These are phyloP conservation scores for Adineta ricciae DNA, from an alignment of 2,888 invertebrate species.

Conservation along the genomic window DNA sequence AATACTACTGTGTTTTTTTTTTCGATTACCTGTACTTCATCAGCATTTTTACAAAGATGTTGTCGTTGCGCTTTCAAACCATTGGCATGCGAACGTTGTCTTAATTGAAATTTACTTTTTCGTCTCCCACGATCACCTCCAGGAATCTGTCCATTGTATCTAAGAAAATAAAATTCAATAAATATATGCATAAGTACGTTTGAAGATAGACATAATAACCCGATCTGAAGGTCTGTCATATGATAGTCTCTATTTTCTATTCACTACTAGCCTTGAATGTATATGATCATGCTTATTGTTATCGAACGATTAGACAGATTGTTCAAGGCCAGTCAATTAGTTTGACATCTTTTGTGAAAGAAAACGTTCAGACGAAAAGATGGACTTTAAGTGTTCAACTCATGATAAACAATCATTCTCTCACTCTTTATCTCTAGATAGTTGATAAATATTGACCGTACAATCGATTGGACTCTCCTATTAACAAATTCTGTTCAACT, in stretches of 20 bases:
- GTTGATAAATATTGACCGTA: background rate
- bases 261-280: background rate
- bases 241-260: background rate
- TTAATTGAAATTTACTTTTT: slow-evolving; percentile 83
- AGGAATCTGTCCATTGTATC: slow-evolving; percentile 14
- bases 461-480: background rate
- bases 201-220: background rate
- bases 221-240: background rate
- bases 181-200: background rate
- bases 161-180: background rate
- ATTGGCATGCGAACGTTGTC: slow-evolving; percentile 71
- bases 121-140: slow-evolving; percentile 57
- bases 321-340: background rate
- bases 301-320: background rate
- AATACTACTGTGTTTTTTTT: background rate
- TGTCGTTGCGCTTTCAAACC: slow-evolving; percentile 87
- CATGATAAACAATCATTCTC: background rate
- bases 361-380: background rate
- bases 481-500: no score
- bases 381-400: background rate
- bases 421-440: background rate
- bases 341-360: background rate
- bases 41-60: slow-evolving; percentile 88
- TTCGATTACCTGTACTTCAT: slow-evolving; percentile 61
- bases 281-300: background rate